phyloP scores from a whole-genome alignment of 2,888 invertebrate genomes.

The Sarcophaga carnaria region DNA sequence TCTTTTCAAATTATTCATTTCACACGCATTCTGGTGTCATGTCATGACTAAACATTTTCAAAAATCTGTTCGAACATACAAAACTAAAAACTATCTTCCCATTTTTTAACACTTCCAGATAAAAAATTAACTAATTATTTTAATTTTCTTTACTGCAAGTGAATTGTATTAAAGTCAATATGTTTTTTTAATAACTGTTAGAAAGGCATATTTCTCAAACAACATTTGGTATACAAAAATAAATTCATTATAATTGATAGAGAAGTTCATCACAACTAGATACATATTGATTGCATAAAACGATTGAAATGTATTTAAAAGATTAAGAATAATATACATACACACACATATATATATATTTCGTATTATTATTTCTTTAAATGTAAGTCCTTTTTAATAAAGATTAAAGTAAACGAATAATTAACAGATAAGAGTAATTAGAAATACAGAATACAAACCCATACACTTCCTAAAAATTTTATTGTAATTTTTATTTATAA shows the following conservation, averaged over 20 bases:
- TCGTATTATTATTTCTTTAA: slow-evolving; percentile 50
- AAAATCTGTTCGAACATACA: slow-evolving; percentile 40
- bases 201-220: background rate
- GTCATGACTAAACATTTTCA: background rate
- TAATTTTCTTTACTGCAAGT: slow-evolving; percentile 17
- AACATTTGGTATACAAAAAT: background rate
- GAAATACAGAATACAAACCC: slow-evolving; percentile 49
- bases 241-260: background rate
- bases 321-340: background rate
- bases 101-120: slow-evolving; percentile 59
- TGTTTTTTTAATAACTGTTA: background rate
- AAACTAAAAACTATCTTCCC: slow-evolving; percentile 48
- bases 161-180: slow-evolving; percentile 26
- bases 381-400: slow-evolving; percentile 40
- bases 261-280: background rate
- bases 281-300: slow-evolving; percentile 9
- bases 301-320: slow-evolving; percentile 34
- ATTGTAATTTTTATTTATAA: slow-evolving; percentile 65
- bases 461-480: slow-evolving; percentile 61
- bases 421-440: slow-evolving; percentile 37
- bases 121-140: slow-evolving; percentile 39
- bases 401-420: slow-evolving; percentile 40
- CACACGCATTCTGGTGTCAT: slow-evolving; percentile 18
- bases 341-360: slow-evolving; percentile 27
- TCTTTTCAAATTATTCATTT: slow-evolving; percentile 24